Percentiles rank a stretch among this genome's conserved stretches.
Conservation (phyloP, 2,888 invertebrate genomes). For the Venustoraphidia nigricollis region DNA sequence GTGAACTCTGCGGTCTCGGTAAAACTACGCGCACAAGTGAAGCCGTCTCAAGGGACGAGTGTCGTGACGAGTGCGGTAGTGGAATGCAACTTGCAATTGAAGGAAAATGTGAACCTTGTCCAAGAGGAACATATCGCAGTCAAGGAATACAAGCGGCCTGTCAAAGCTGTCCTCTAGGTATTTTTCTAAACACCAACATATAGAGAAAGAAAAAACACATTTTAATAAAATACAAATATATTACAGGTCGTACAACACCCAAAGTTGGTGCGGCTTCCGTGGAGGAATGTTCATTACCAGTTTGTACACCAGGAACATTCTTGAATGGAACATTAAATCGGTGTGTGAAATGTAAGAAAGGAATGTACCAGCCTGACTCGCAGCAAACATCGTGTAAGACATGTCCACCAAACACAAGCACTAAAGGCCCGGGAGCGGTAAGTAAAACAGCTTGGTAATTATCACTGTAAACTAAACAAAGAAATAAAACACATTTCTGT, state of each 20-base stretch:
- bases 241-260: constrained; percentile 62
- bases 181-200: too few relatives aligned
- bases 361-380: constrained; percentile 77
- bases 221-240: too few relatives aligned
- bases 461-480: too few relatives aligned
- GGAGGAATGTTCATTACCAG: constrained; percentile 85
- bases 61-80: constrained; percentile 77
- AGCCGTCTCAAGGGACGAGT: constrained; percentile 74
- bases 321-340: constrained; percentile 74
- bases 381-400: constrained; percentile 76
- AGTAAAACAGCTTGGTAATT: constrained; percentile 24
- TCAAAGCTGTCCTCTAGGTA: constrained; percentile 62
- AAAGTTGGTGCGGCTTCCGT: constrained; percentile 66
- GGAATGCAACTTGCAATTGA: constrained; percentile 75
- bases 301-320: constrained; percentile 70
- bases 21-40: constrained; percentile 85
- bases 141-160: constrained; percentile 83
- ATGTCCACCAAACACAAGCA: constrained; percentile 85
- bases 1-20: constrained; percentile 75
- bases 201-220: too few relatives aligned
- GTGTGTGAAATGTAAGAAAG: constrained; percentile 77
- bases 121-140: constrained; percentile 71
- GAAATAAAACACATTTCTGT: background rate
- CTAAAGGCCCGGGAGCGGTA: constrained; percentile 65
- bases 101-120: constrained; percentile 86